These are phyloP conservation scores for Eupeodes latifasciatus DNA, from an alignment of 2,888 invertebrate species.

Conservation along the genomic window DNA sequence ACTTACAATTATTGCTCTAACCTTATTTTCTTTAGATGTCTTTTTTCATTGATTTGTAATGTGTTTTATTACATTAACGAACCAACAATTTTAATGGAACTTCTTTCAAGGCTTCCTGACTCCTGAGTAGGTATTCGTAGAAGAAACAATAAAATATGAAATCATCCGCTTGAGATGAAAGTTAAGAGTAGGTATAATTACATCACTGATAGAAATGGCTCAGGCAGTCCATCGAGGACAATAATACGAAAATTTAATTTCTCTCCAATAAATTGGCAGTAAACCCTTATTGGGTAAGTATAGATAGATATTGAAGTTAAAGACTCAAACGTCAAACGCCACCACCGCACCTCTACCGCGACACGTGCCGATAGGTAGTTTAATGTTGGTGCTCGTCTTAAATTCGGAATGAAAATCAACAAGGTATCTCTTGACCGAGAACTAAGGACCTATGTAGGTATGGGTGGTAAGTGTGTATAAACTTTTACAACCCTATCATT, in stretches of 20 bases:
- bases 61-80: constrained; percentile 59
- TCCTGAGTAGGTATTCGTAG: constrained; percentile 1
- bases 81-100: constrained; percentile 65
- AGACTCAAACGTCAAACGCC: no score
- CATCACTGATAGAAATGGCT: constrained; percentile 22
- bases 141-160: constrained; percentile 69
- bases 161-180: constrained; percentile 63
- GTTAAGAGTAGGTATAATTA: constrained; percentile 51
- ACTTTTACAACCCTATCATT: constrained; percentile 41
- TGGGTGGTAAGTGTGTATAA: constrained; percentile 50
- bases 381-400: not conserved
- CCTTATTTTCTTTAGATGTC: constrained; percentile 15
- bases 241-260: constrained; percentile 71
- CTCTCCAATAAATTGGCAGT: constrained; percentile 50
- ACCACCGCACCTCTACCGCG: no score
- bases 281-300: constrained; percentile 17
- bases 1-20: constrained; percentile 12
- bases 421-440: constrained; percentile 35
- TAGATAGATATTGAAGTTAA: not conserved
- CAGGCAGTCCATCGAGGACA: constrained; percentile 54
- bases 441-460: not conserved
- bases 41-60: constrained; percentile 66
- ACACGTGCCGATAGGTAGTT: not conserved
- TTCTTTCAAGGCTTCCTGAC: constrained; percentile 19
- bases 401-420: constrained; percentile 59